Percentiles rank a stretch among this genome's conserved stretches.
These are phyloP conservation scores for Charina bottae DNA, from an alignment of 2,113 vertebrate species.

Conservation along the genomic window DNA sequence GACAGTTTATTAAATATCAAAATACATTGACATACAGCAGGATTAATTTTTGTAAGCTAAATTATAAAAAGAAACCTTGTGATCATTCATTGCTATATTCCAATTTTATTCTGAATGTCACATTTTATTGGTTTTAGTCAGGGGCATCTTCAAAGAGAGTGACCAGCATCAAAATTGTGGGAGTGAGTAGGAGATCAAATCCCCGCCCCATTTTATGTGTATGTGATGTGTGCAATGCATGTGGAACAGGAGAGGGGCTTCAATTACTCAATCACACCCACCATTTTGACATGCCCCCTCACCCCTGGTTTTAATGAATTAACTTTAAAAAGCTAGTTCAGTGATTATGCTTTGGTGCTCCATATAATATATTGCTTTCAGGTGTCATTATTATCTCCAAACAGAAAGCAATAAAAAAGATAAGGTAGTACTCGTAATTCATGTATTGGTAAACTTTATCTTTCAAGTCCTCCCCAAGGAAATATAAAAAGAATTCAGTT, in stretches of 20 bases:
- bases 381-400: constrained; percentile 38
- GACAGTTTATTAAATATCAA: background rate
- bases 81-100: background rate
- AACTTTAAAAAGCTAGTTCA: constrained; percentile 15
- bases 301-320: background rate
- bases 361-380: constrained; percentile 27
- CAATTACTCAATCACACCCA: background rate
- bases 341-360: constrained; percentile 33
- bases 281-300: background rate
- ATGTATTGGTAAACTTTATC: background rate
- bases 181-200: background rate
- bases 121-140: background rate
- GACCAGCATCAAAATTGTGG: background rate
- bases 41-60: background rate
- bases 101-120: background rate
- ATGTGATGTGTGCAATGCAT: background rate
- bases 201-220: background rate
- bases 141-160: background rate
- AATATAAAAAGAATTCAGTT: constrained; percentile 50
- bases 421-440: constrained; percentile 12
- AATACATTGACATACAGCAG: background rate
- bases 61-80: background rate
- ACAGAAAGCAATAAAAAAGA: constrained; percentile 34
- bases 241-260: background rate
- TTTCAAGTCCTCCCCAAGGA: constrained; percentile 52